Percentiles rank a stretch among this genome's conserved stretches.
Conservation (phyloP, 2,888 invertebrate species). For the Luperina nickerlii region DNA sequence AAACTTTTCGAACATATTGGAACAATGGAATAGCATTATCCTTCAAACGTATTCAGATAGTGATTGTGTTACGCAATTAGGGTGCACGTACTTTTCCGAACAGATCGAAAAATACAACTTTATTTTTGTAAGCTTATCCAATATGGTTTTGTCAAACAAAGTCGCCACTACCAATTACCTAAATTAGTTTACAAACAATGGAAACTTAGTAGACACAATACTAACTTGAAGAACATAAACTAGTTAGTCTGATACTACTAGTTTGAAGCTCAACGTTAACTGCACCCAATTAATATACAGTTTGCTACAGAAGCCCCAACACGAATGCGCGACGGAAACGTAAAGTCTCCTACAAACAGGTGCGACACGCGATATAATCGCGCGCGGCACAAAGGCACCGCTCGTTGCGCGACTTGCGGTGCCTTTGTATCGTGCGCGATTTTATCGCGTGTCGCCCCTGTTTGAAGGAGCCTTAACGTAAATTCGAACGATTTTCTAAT, state of each 20-base stretch:
- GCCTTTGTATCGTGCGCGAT: too few relatives aligned
- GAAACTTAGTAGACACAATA: constrained; percentile 15
- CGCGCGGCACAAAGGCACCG: too few relatives aligned
- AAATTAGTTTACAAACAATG: constrained; percentile 1
- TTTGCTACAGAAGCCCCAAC: neutral
- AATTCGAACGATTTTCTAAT: neutral
- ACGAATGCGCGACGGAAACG: neutral
- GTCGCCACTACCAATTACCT: neutral
- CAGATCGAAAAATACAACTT: neutral
- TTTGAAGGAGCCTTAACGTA: too few relatives aligned
- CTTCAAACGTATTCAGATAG: too few relatives aligned
- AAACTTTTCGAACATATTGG: too few relatives aligned
- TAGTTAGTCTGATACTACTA: constrained; percentile 12
- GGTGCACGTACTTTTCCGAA: neutral
- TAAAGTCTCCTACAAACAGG: too few relatives aligned
- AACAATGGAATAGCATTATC: too few relatives aligned
- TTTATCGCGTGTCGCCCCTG: too few relatives aligned
- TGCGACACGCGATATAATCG: too few relatives aligned
- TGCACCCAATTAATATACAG: constrained; percentile 8
- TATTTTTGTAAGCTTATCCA: neutral
- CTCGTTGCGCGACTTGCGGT: too few relatives aligned
- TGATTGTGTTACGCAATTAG: too few relatives aligned
- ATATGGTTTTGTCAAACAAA: neutral
- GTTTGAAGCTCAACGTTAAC: constrained; percentile 16
- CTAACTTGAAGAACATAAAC: constrained; percentile 5